phyloP scores from a whole-genome alignment of 2,888 invertebrate species.

The Tenthredo mesomela region DNA sequence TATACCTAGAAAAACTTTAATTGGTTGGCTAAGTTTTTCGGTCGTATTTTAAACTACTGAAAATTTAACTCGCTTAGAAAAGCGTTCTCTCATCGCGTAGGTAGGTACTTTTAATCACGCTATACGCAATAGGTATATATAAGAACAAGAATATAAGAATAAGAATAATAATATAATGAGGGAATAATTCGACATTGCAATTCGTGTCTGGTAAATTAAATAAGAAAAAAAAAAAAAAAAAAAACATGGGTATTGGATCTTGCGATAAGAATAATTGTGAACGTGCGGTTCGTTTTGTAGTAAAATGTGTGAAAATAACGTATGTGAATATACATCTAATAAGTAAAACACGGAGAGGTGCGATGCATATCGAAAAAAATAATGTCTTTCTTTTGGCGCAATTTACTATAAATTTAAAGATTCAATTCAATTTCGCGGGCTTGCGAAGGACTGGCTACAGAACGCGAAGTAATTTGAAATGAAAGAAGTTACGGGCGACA shows the following conservation, averaged over 20 bases:
- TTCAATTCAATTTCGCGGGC: conserved; percentile 76
- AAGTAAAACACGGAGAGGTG: not conserved
- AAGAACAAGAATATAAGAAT: not conserved
- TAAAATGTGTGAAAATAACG: not conserved
- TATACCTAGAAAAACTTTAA: conserved; percentile 26
- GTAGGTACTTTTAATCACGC: not conserved
- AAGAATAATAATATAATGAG: not conserved
- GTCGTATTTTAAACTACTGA: conserved; percentile 3
- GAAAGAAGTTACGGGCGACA: conserved; percentile 62
- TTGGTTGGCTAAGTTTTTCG: conserved; percentile 19
- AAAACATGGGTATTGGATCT: not conserved
- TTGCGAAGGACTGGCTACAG: conserved; percentile 55
- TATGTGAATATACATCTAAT: not conserved
- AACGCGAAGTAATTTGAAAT: conserved; percentile 40
- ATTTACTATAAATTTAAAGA: conserved; percentile 65
- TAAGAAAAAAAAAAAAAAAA: not conserved
- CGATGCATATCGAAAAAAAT: not conserved
- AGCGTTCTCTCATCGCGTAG: not conserved
- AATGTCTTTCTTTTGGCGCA: not conserved
- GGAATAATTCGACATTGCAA: not conserved
- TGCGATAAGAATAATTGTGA: not conserved
- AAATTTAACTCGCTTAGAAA: not conserved
- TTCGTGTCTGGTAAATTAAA: not conserved
- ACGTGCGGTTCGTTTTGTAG: not conserved
- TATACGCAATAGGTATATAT: not conserved